Evolutionary conservation across 2,888 invertebrate species (phyloP).

Genomic region (Hylaea fasciaria): DNA sequence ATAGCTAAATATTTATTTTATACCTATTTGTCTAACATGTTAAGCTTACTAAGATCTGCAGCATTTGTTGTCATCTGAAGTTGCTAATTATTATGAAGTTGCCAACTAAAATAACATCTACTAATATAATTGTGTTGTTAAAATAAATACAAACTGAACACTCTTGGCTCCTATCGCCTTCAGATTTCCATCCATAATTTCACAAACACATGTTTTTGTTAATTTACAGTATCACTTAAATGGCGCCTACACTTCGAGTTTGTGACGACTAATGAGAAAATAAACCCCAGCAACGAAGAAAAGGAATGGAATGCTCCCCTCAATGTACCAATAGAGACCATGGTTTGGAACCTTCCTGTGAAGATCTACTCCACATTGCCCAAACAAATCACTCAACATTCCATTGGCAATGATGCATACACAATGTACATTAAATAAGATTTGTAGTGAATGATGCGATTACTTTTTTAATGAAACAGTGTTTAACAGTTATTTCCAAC

Average conservation of each 20-base stretch:
- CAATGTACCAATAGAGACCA: constrained; percentile 96
- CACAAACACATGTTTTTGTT: neutral
- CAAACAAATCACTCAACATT: constrained; percentile 89
- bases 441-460: neutral
- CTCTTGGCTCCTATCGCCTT: too few species aligned
- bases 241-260: constrained; percentile 99
- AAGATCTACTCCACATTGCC: constrained; percentile 97
- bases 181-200: neutral
- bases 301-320: constrained; percentile 93
- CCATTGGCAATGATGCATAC: constrained; percentile 77
- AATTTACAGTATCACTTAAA: constrained; percentile 90
- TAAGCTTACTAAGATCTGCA: too few species aligned
- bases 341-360: constrained; percentile 99
- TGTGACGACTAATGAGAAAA: constrained; percentile 91
- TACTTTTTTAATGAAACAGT: too few species aligned
- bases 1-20: too few species aligned
- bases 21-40: too few species aligned
- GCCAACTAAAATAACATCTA: too few species aligned
- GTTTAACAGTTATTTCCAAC: too few species aligned
- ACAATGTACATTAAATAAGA: constrained; percentile 66
- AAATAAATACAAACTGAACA: too few species aligned
- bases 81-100: too few species aligned
- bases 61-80: too few species aligned
- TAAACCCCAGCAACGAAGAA: constrained; percentile 84
- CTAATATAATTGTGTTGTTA: too few species aligned